Base-by-base conservation (phyloP, 2,888 invertebrate species). In the Drosophila kambysellisi region DNA sequence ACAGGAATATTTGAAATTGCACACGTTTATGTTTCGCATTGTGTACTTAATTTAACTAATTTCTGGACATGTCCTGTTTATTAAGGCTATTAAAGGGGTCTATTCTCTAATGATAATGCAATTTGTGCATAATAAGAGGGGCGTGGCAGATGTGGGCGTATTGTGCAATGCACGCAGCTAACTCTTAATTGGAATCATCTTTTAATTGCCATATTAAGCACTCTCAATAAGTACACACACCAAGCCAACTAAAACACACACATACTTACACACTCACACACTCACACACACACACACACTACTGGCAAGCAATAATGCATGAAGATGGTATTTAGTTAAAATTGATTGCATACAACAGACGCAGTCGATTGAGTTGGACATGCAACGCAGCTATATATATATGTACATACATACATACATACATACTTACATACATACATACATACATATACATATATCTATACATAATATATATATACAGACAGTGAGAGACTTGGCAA, bases 181-280 rank as follows among this genome's bases (percentile, higher is more conserved):
- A 74, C 73, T 77, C 68, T 70, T 85, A 90, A 84, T 86, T 86
- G 81, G 81, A 90, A 86, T 83, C 78, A 88, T 86, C 81, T 90
- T 90, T 88, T 86, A 85, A 85, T 85, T 85, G 85, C 73, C 81
- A 74, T 77, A 90, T 80, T 85, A 90, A 83, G 88, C 75, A 81
- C 62, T 70, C 69, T 76, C 72, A 66, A 70, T 83, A 76, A 72
- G 70, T 82, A 39, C 54, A 58, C 41, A 43, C 62, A 43, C 52
- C 20, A 20, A 15, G 17, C 43, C 20, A 43, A 32, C 30, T 32
- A 32, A 15, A 15, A 51, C 50, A 48, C 11, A 50, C 43, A 32
- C 46, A 58, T 32, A 46, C 75, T 66, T 46, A 51, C 11, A 50
- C 43, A 29, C 46, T 37, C 54, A 58, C 41, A 43, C 62, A 39